phyloP scores from a whole-genome alignment of 2,113 vertebrate genomes.

The Marcusenius ussheri region DNA sequence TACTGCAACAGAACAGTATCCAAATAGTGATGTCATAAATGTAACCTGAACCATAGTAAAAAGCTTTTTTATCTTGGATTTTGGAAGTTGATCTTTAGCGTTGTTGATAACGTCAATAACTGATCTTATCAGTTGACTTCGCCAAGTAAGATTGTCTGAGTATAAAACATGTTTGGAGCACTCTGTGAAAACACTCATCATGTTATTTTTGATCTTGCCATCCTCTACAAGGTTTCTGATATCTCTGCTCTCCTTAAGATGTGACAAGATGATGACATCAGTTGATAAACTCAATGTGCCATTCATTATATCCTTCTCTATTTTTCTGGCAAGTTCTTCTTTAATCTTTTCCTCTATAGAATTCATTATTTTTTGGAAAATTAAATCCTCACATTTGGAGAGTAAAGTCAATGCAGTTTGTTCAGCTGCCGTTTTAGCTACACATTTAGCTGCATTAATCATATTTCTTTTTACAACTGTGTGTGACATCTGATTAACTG shows the following conservation, averaged over 20 bases:
- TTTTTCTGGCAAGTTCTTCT: not conserved
- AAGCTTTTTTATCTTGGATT: not conserved
- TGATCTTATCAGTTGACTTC: not conserved
- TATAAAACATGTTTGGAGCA: not conserved
- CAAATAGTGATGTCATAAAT: not conserved
- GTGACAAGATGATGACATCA: slow-evolving; percentile 20
- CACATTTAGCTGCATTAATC: slow-evolving; percentile 6
- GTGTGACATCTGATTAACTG: slow-evolving; percentile 8
- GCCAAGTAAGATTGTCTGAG: slow-evolving; percentile 9
- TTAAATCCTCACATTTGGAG: slow-evolving; percentile 11
- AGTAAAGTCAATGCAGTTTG: slow-evolving; percentile 10
- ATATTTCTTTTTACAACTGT: slow-evolving; percentile 7
- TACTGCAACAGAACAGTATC: not conserved
- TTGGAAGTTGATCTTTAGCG: not conserved
- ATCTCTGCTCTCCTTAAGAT: slow-evolving; percentile 1
- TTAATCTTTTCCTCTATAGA: slow-evolving; percentile 10
- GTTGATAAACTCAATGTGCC: not conserved
- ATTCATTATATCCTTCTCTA: not conserved
- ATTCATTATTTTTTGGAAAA: slow-evolving; percentile 8
- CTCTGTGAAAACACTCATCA: slow-evolving; percentile 5
- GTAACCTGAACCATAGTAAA: not conserved
- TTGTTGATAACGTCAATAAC: not conserved
- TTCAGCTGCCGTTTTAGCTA: slow-evolving; percentile 1
- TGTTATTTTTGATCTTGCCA: not conserved
- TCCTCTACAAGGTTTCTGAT: not conserved